Evolutionary conservation across 2,797 vertebrate species (phyloP), one percentile per base, ranked within the genome.

Genomic region (Cynodonichthys magdalenae): DNA sequence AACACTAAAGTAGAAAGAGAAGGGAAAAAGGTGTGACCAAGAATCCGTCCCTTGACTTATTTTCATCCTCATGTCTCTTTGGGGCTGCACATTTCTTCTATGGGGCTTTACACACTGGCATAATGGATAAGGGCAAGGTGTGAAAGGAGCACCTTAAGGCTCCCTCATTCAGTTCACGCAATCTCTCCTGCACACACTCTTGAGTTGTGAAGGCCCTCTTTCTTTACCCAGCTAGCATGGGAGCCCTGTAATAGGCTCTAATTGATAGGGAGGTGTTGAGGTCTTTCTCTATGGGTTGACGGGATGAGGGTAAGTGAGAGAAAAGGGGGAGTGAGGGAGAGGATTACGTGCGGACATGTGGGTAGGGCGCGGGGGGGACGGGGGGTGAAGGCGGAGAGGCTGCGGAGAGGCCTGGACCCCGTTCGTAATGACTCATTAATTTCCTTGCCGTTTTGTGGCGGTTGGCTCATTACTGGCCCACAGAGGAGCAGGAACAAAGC

Each of bases 351-450:
- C 6, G 69, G 69, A 82, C 80, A 83, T 85, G 81, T 77, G 69
- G 77, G 80, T 80, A 79, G 85, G 79, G 82, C n/a, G n/a, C n/a
- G n/a, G n/a, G n/a, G n/a, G n/a, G n/a, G n/a, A n/a, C 12, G 60
- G 80, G 81, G 75, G 89, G 85, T 36, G 24, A 24, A 85, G 80
- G 82, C 75, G 79, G 78, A 93, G 93, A 95, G 93, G 93, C 87
- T 92, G 94, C 92, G 91, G 95, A 95, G 94, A 93, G 88, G 94
- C 94, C 95, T 93, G 87, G 94, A 93, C 92, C 94, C n/a, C 90
- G 91, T 94, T 82, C 93, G 94, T 98, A 97, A 98, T 97, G 96
- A 98, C 92, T 96, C 94, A 96, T 96, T 97, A 96, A 97, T 97
- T 97, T 97, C 94, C 93, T 92, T 17, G 94, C 93, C 93, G 95